These are phyloP conservation scores for Pristionchus entomophagus DNA, from an alignment of 2,888 invertebrate genomes.

Conservation along the genomic window DNA sequence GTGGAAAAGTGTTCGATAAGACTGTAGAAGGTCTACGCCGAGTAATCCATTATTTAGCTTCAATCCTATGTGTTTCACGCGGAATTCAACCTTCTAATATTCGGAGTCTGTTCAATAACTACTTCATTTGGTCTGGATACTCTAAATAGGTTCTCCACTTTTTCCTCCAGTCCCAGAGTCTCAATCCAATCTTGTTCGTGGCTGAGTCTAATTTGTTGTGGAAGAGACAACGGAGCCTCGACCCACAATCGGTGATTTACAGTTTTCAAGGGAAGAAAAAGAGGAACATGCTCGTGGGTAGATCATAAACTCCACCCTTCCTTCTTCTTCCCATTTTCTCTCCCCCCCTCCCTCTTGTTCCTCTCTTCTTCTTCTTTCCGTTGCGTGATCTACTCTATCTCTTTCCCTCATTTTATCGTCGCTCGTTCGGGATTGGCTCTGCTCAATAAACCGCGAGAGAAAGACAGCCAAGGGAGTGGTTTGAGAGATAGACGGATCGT, in stretches of 20 bases:
- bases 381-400: constrained; percentile 12
- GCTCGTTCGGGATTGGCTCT: not conserved
- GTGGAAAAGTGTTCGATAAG: no score
- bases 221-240: not conserved
- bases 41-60: not conserved
- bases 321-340: constrained; percentile 8
- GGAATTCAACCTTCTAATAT: not conserved
- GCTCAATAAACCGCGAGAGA: not conserved
- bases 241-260: constrained; percentile 27
- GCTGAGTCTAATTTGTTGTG: constrained; percentile 16
- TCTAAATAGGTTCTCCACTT: not conserved
- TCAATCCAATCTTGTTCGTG: constrained; percentile 11
- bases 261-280: not conserved
- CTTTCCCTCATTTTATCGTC: constrained; percentile 25
- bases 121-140: not conserved
- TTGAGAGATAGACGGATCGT: not conserved
- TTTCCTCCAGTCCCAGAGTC: not conserved
- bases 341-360: not conserved
- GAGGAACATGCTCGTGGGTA: not conserved
- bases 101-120: not conserved
- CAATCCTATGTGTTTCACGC: not conserved
- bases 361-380: not conserved
- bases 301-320: constrained; percentile 34
- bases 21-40: no score
- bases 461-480: not conserved